Evolutionary conservation across 2,113 vertebrate species (phyloP), one percentile per base, ranked within the genome.

Genomic region (Telmatochromis brachygnathus): DNA sequence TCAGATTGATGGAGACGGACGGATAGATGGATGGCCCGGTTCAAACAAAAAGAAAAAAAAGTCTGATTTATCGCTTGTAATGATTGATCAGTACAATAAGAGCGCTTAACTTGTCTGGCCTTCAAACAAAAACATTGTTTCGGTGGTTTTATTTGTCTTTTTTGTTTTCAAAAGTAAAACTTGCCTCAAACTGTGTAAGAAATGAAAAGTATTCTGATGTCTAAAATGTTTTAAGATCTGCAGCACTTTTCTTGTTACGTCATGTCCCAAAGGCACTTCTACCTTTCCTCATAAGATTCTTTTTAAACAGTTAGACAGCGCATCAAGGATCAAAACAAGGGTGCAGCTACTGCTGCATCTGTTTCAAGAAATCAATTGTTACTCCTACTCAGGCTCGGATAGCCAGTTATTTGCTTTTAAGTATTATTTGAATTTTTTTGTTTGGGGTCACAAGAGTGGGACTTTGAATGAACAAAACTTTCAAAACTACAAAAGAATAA

Each of bases 381-480:
- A 83, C 55, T 85, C 35, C 15, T 10, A 56, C 35, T 88, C 35
- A 75, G 39, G 17, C 7, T 17, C 2, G 3, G 19, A 53, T 65
- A 81, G 75, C 4, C 49, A 49, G 30, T 39, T 10, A 49, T 68
- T 81, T 87, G 19, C 21, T 83, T 81, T 5, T 51, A 15, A 75
- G 26, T 45, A 83, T 54, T 68, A 23, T 89, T 55, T 51, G 10
- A 6, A 13, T 39, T 58, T 49, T 37, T 88, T 55, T 80, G 65
- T 82, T 81, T 54, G 54, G 56, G 84, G 82, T 85, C 82, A 84
- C 23, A 82, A 19, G 39, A 88, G 33, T 37, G 10, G 6, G 62
- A 85, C 26, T 83, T 79, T 65, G 77, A 68, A 86, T 55, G 39
- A 81, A 87, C 85, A 11, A 87, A 88, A 90, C 26, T 87, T 89